phyloP scores from a whole-genome alignment of 2,888 invertebrate species.

The Apodemia duryi region DNA sequence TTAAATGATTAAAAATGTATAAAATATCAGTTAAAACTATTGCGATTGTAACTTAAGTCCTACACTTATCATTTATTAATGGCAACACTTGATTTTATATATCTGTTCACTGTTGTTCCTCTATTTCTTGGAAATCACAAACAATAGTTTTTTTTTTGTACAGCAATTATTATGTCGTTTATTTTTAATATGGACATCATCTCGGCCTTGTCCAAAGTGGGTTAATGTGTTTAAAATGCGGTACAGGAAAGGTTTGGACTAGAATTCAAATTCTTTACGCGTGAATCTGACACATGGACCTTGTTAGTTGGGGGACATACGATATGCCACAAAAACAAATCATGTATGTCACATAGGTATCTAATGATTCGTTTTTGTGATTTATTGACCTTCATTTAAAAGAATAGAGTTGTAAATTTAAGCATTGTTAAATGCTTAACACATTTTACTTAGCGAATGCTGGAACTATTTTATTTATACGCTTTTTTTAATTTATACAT shows the following conservation, averaged over 20 bases:
- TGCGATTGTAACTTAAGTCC: too few relatives aligned
- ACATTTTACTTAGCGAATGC: too few relatives aligned
- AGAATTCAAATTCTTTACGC: slow-evolving; percentile 13
- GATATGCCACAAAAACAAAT: neutral
- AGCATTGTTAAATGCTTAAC: too few relatives aligned
- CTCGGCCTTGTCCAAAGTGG: slow-evolving; percentile 59
- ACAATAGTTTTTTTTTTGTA: slow-evolving; percentile 26
- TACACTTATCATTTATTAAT: too few relatives aligned
- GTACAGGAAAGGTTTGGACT: slow-evolving; percentile 51
- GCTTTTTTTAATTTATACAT: too few relatives aligned
- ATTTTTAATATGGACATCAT: slow-evolving; percentile 42
- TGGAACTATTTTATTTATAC: too few relatives aligned
- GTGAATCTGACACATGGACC: slow-evolving; percentile 7
- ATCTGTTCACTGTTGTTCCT: neutral
- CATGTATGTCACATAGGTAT: too few relatives aligned
- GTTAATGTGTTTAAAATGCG: slow-evolving; percentile 66
- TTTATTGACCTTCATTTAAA: neutral
- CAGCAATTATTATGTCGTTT: slow-evolving; percentile 39
- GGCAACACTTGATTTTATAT: too few relatives aligned
- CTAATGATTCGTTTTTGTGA: too few relatives aligned
- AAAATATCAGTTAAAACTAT: too few relatives aligned
- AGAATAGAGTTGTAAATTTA: too few relatives aligned
- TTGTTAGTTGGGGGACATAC: neutral
- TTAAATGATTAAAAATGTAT: too few relatives aligned
- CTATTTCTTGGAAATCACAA: slow-evolving; percentile 21